Percentiles rank a stretch among this genome's conserved stretches.
Evolutionary conservation across 2,888 invertebrate species (phyloP).

Genomic region (Noctua janthina): DNA sequence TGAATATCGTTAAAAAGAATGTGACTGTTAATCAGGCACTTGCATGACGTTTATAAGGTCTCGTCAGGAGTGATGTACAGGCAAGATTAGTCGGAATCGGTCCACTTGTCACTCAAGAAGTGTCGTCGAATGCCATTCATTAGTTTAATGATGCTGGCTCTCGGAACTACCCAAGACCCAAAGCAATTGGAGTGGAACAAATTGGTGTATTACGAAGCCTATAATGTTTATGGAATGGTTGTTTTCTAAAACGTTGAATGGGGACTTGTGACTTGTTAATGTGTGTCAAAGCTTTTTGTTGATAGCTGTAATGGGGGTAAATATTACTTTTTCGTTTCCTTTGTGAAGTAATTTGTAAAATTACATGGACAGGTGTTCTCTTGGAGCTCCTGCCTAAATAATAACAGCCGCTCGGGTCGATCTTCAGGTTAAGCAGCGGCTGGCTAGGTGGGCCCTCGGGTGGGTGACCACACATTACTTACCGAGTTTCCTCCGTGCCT

Average conservation of each 20-base stretch:
- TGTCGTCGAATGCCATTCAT: constrained; percentile 66
- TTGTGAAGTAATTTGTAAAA: constrained; percentile 3
- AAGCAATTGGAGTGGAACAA: constrained; percentile 72
- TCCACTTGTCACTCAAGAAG: constrained; percentile 68
- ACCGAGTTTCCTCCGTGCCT: neutral
- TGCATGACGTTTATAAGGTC: constrained; percentile 78
- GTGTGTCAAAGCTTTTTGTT: constrained; percentile 22
- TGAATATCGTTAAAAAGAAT: constrained; percentile 69
- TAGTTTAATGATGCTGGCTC: constrained; percentile 62
- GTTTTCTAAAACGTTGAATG: constrained; percentile 56
- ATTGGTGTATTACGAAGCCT: constrained; percentile 66
- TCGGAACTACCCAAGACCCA: constrained; percentile 57
- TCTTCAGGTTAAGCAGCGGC: neutral
- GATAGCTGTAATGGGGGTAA: constrained; percentile 28
- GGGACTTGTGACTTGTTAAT: constrained; percentile 38
- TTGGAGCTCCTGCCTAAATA: neutral
- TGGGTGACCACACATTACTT: neutral
- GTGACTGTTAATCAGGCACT: constrained; percentile 75
- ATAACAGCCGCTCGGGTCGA: neutral
- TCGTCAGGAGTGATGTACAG: constrained; percentile 70
- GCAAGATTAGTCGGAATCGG: constrained; percentile 77
- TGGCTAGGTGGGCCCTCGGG: neutral
- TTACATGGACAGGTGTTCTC: neutral
- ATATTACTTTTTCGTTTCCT: constrained; percentile 18
- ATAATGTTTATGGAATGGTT: constrained; percentile 60